phyloP scores from a whole-genome alignment of 1,140 invertebrate genomes.

The Drosophila seguyi region DNA sequence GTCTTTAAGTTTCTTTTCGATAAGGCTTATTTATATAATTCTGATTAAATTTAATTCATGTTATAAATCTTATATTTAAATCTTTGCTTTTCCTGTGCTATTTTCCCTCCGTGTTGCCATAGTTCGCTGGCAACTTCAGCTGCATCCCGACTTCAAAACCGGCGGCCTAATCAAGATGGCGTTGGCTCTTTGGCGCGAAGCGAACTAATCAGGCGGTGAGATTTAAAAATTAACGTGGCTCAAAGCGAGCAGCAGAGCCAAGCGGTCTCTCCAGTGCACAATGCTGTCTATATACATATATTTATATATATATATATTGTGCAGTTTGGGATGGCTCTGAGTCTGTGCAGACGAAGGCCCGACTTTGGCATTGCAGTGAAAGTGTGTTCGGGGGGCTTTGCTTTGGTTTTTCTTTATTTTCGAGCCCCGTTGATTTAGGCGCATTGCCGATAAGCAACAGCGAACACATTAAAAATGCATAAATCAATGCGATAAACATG shows the following conservation, averaged over 20 bases:
- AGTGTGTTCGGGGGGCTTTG: conserved; percentile 46
- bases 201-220: conserved; percentile 85
- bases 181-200: conserved; percentile 56
- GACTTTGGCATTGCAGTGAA: conserved; percentile 61
- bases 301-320: neutral
- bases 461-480: conserved; percentile 85
- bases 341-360: conserved; percentile 1
- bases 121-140: conserved; percentile 11
- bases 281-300: conserved; percentile 1
- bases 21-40: no score
- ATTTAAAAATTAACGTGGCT: conserved; percentile 85
- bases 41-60: neutral
- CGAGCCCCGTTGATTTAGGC: conserved; percentile 76
- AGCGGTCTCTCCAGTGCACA: neutral
- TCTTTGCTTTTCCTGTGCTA: accelerated
- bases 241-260: conserved; percentile 39
- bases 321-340: conserved; percentile 2
- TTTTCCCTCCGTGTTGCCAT: conserved; percentile 7
- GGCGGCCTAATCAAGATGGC: conserved; percentile 75
- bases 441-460: conserved; percentile 82
- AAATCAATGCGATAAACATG: conserved; percentile 85
- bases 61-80: no score
- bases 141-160: conserved; percentile 28
- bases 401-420: conserved; percentile 15
- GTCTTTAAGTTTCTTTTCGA: neutral